A percentile compares a stretch with the other conserved stretches of the same genome.
phyloP scores from a whole-genome alignment of 2,113 vertebrate species.

The Nothoprocta perdicaria region DNA sequence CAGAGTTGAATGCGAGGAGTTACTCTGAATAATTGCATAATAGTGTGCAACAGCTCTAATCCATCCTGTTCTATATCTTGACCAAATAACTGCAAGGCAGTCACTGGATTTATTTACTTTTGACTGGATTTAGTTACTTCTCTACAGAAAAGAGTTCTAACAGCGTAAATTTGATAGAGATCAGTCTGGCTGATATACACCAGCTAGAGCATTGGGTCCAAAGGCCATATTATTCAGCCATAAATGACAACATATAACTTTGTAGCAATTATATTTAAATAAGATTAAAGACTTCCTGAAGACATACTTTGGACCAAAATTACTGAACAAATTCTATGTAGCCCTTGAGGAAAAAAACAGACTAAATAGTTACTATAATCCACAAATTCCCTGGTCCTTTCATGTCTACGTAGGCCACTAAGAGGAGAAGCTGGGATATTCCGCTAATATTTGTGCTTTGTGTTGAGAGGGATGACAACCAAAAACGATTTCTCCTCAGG shows the following conservation, averaged over 20 bases:
- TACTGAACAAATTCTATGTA: neutral
- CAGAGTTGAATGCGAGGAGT: neutral
- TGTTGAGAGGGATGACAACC: neutral
- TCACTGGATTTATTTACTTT: neutral
- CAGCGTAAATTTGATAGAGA: neutral
- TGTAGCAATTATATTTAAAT: neutral
- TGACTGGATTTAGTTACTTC: neutral
- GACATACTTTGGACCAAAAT: neutral
- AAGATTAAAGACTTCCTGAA: neutral
- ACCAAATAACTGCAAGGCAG: neutral
- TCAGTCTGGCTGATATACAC: neutral
- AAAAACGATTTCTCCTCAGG: neutral
- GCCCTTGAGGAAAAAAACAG: neutral
- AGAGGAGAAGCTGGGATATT: neutral
- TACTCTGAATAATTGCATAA: neutral
- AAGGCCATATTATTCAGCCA: neutral
- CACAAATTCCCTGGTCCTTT: neutral
- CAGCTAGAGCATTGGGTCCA: neutral
- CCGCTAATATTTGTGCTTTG: neutral
- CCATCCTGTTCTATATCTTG: neutral
- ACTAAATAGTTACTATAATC: neutral
- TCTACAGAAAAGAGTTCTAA: neutral
- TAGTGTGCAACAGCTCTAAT: neutral
- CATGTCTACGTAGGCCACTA: neutral
- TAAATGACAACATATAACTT: neutral